These are phyloP conservation scores for Climacteris rufus DNA, from an alignment of 2,113 vertebrate species.

Conservation along the genomic window DNA sequence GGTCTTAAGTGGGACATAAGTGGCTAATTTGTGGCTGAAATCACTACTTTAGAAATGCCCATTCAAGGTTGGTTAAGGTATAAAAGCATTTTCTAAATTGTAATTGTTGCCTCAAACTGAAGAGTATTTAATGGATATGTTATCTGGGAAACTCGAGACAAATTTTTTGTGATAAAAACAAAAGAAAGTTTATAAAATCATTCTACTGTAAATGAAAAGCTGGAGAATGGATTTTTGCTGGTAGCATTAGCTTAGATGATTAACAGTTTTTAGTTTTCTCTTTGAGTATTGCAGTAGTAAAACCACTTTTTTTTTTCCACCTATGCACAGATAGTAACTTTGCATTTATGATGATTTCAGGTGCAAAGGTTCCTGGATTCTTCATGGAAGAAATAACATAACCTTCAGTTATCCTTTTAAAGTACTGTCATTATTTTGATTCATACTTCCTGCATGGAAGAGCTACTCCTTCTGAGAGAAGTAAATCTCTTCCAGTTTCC, in stretches of 20 bases:
- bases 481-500: neutral
- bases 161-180: neutral
- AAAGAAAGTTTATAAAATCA: neutral
- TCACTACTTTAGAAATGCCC: neutral
- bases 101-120: neutral
- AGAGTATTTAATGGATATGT: neutral
- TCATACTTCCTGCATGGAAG: neutral
- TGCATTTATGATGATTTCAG: neutral
- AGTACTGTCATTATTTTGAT: neutral
- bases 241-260: neutral
- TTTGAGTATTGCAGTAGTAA: neutral
- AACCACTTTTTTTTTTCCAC: neutral
- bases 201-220: neutral
- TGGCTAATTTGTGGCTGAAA: neutral
- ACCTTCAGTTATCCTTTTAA: neutral
- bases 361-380: neutral
- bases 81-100: conserved; percentile 19
- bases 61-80: neutral
- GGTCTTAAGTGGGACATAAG: neutral
- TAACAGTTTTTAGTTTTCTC: neutral
- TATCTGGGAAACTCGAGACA: neutral
- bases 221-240: neutral
- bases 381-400: neutral
- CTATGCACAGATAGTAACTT: neutral
- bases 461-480: neutral